phyloP scores from a whole-genome alignment of 2,797 vertebrate genomes.

The Phoebastria nigripes region DNA sequence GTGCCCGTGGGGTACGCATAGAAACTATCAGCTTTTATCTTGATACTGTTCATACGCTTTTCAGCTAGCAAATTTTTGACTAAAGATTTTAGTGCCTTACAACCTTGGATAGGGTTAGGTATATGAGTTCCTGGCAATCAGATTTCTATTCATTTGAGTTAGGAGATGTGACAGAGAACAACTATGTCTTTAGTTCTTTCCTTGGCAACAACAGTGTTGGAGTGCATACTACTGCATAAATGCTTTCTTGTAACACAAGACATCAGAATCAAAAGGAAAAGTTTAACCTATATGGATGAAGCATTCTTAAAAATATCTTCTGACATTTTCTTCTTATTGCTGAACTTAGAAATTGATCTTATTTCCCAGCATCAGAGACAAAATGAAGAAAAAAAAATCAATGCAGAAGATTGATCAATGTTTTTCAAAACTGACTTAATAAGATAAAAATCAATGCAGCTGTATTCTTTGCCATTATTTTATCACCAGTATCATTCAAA shows the following conservation, averaged over 20 bases:
- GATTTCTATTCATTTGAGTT: not conserved
- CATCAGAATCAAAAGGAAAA: not conserved
- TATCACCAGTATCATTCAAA: constrained; percentile 22
- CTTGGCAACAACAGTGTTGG: not conserved
- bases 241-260: not conserved
- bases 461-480: constrained; percentile 33
- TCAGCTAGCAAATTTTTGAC: not conserved
- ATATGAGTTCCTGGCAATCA: not conserved
- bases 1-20: fast-evolving
- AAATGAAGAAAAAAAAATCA: constrained; percentile 53
- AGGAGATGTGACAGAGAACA: not conserved
- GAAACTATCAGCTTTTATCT: not conserved
- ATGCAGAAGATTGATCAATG: constrained; percentile 54
- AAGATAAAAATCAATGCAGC: constrained; percentile 56
- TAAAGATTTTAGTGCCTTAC: not conserved
- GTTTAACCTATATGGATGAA: not conserved
- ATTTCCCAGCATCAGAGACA: constrained; percentile 47
- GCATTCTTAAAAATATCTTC: constrained; percentile 5
- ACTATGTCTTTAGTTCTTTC: not conserved
- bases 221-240: not conserved
- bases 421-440: constrained; percentile 58
- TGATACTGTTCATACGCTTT: not conserved
- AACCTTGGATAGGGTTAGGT: not conserved
- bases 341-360: constrained; percentile 56
- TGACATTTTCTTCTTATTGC: constrained; percentile 55